phyloP scores from a whole-genome alignment of 2,888 invertebrate species.

The Galerucella pusilla region DNA sequence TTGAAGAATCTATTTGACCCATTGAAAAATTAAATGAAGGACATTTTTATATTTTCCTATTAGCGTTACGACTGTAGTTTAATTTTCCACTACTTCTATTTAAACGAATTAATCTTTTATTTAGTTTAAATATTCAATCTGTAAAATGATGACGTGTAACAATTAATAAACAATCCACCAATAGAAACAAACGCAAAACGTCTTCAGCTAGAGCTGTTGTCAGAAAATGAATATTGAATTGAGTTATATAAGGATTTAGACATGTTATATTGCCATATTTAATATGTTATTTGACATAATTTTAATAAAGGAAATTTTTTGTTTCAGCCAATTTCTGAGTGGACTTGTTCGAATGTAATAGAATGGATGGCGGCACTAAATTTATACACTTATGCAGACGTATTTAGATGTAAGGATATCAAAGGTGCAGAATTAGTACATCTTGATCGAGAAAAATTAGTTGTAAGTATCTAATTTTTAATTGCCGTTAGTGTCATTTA shows the following conservation, averaged over 20 bases:
- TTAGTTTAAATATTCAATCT: background rate
- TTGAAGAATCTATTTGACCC: slow-evolving; percentile 18
- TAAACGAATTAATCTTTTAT: background rate
- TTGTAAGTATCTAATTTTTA: slow-evolving; percentile 66
- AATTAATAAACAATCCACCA: too few species aligned
- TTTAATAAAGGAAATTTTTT: slow-evolving; percentile 37
- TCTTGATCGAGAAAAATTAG: slow-evolving; percentile 75
- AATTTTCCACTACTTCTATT: background rate
- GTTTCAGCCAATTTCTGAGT: slow-evolving; percentile 75
- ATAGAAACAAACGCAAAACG: too few species aligned
- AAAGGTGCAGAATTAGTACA: slow-evolving; percentile 75
- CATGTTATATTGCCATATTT: too few species aligned
- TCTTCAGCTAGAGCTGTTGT: too few species aligned
- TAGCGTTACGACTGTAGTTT: background rate
- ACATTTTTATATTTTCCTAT: slow-evolving; percentile 20
- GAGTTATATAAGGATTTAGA: too few species aligned
- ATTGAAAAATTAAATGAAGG: slow-evolving; percentile 17
- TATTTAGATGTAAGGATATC: slow-evolving; percentile 77
- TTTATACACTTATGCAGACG: slow-evolving; percentile 76
- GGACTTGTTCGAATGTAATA: slow-evolving; percentile 76
- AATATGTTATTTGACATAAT: too few species aligned
- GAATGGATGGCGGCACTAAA: slow-evolving; percentile 83
- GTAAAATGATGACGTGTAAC: background rate
- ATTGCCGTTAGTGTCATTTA: background rate
- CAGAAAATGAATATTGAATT: too few species aligned